phyloP scores from a whole-genome alignment of 2,797 vertebrate genomes.

The Euthynnus affinis region DNA sequence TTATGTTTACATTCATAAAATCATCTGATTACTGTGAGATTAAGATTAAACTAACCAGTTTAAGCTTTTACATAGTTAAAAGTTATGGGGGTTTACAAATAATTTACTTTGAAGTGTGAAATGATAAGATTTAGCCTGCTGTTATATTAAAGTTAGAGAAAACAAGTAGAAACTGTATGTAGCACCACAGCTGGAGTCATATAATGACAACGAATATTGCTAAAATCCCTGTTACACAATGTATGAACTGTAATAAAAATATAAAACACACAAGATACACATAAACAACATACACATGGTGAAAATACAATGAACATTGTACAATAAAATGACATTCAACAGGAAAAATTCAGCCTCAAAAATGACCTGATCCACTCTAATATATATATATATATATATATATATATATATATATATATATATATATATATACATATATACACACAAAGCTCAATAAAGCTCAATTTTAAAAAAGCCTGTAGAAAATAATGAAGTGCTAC shows the following conservation, averaged over 20 bases:
- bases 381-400: too few relatives aligned
- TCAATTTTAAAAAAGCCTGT: not conserved
- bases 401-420: too few relatives aligned
- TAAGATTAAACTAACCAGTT: not conserved
- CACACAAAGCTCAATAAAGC: too few relatives aligned
- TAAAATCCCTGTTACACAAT: not conserved
- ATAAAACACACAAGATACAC: not conserved
- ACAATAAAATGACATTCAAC: not conserved
- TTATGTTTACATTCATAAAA: not conserved
- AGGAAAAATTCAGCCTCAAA: too few relatives aligned
- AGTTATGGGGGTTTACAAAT: not conserved
- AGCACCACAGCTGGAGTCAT: not conserved
- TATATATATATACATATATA: too few relatives aligned
- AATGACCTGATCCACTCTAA: too few relatives aligned
- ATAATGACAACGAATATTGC: not conserved
- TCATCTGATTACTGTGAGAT: not conserved
- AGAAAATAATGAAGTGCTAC: not conserved
- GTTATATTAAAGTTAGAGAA: too few relatives aligned
- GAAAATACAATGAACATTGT: not conserved
- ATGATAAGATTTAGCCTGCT: too few relatives aligned
- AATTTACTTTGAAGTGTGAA: not conserved
- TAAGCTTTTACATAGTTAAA: slow-evolving; percentile 2
- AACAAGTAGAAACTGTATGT: not conserved
- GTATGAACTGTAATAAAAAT: not conserved
- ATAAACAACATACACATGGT: not conserved